These are phyloP conservation scores for Perccottus glenii DNA, from an alignment of 2,113 vertebrate species.

Conservation along the genomic window DNA sequence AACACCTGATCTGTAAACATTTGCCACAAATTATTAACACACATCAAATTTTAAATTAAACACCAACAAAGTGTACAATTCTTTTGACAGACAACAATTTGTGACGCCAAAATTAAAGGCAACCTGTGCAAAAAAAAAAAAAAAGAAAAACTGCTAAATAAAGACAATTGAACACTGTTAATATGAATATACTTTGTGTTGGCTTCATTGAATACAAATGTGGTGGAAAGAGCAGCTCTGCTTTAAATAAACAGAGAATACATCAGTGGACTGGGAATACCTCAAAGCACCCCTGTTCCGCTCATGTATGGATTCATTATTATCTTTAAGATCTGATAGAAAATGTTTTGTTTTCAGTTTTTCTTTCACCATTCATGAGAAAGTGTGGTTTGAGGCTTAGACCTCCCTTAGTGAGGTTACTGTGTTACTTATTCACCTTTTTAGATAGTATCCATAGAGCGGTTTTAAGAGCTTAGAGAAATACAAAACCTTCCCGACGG, in stretches of 20 bases:
- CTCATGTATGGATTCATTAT: too few species aligned
- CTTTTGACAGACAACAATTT: not conserved
- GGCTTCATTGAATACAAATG: not conserved
- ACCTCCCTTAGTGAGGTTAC: not conserved
- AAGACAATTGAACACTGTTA: not conserved
- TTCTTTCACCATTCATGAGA: not conserved
- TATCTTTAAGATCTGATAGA: too few species aligned
- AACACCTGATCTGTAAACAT: slow-evolving; percentile 43
- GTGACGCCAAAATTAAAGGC: not conserved
- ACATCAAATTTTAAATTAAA: not conserved
- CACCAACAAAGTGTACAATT: too few species aligned
- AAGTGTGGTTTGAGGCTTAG: not conserved
- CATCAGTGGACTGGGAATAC: too few species aligned
- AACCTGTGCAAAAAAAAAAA: too few species aligned
- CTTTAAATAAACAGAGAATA: too few species aligned
- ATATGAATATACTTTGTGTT: not conserved
- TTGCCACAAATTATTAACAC: not conserved
- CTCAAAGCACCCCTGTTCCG: too few species aligned
- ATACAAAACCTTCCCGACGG: not conserved
- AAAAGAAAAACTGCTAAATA: too few species aligned
- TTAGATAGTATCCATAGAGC: not conserved
- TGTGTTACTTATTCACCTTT: not conserved
- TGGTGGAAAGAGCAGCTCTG: not conserved
- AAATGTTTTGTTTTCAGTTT: not conserved
- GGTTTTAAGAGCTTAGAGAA: not conserved